Evolutionary conservation across 2,113 vertebrate species (phyloP).

Genomic region (Sinocyclocheilus anshuiensis): DNA sequence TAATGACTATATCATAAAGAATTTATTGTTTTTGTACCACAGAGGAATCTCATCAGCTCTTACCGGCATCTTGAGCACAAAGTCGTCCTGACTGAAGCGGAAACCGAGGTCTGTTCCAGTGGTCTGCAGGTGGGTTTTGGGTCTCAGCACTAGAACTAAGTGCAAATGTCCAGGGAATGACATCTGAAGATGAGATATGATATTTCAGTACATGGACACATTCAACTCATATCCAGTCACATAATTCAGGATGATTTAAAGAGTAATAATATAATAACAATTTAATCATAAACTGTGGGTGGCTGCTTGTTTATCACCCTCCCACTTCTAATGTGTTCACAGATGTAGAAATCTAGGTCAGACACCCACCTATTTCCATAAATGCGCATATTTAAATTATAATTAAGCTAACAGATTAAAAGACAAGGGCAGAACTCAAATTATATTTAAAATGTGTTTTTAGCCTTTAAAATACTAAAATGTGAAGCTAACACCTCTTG

Average conservation of each 20-base stretch:
- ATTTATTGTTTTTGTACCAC: not conserved
- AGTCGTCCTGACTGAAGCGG: slow-evolving; percentile 94
- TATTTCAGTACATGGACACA: not conserved
- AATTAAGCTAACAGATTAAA: slow-evolving; percentile 1
- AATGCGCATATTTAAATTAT: not conserved
- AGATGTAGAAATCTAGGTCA: slow-evolving; percentile 38
- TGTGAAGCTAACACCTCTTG: not conserved
- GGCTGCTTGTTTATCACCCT: slow-evolving; percentile 3
- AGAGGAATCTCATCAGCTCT: slow-evolving; percentile 35
- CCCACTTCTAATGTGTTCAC: slow-evolving; percentile 13
- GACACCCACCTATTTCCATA: slow-evolving; percentile 4
- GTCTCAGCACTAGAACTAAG: slow-evolving; percentile 89
- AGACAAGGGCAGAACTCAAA: not conserved
- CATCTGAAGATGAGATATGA: slow-evolving; percentile 69
- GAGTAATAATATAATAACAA: not conserved
- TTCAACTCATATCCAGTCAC: not conserved
- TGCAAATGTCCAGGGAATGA: slow-evolving; percentile 95
- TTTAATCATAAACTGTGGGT: not conserved
- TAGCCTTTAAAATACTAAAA: not conserved
- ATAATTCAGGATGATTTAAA: not conserved
- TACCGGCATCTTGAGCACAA: slow-evolving; percentile 93
- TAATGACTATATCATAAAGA: not conserved
- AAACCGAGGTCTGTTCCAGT: slow-evolving; percentile 93
- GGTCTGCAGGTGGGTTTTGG: slow-evolving; percentile 82
- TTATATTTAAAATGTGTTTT: not conserved